Evolutionary conservation across 2,113 vertebrate genomes (phyloP).

Genomic region (Aythya baeri): DNA sequence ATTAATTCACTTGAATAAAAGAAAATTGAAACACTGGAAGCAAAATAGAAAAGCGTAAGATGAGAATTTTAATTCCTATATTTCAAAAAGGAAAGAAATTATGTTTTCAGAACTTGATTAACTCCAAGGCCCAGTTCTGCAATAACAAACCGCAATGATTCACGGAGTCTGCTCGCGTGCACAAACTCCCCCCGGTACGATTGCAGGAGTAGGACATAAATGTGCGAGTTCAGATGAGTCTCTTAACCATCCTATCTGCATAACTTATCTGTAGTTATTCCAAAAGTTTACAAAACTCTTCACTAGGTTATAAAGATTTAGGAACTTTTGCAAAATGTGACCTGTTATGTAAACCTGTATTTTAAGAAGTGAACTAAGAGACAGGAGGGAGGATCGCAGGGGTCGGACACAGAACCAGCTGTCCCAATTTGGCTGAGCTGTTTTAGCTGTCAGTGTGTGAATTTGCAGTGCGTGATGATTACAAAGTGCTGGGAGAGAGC

Average conservation of each 20-base stretch:
- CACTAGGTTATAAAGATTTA: background rate
- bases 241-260: background rate
- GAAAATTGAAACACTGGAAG: background rate
- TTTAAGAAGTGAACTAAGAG: constrained; percentile 60
- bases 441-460: constrained; percentile 64
- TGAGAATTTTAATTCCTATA: background rate
- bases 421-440: constrained; percentile 59
- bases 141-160: background rate
- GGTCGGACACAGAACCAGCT: constrained; percentile 64
- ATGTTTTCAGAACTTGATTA: background rate
- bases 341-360: constrained; percentile 53
- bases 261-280: background rate
- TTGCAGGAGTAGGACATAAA: background rate
- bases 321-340: constrained; percentile 16
- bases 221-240: background rate
- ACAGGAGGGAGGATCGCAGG: constrained; percentile 64
- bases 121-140: background rate
- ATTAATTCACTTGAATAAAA: background rate
- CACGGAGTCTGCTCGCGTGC: background rate
- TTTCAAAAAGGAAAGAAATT: background rate
- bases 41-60: background rate
- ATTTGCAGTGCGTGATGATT: constrained; percentile 51
- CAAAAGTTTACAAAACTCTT: background rate
- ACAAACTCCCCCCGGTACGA: background rate
- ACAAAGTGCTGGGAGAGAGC: background rate